Conservation (phyloP, 2,113 vertebrate genomes). For the Perca schrenkii region DNA sequence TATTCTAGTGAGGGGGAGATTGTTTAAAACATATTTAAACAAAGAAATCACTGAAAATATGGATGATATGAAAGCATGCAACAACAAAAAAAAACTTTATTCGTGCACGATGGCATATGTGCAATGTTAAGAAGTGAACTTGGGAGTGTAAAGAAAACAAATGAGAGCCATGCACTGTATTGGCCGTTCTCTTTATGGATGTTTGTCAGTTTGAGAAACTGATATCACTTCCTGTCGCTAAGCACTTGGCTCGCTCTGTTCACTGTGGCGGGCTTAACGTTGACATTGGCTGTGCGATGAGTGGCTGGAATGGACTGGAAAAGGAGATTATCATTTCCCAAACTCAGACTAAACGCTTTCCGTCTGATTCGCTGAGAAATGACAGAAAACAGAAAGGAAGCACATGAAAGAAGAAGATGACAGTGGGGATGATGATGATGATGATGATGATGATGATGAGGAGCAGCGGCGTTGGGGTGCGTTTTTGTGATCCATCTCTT, state of each 20-base stretch:
- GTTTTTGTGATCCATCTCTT: background rate
- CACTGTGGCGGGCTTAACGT: conserved; percentile 45
- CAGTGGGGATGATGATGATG: background rate
- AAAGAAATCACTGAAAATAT: background rate
- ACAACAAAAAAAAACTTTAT: background rate
- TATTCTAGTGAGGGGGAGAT: background rate
- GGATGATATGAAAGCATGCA: background rate
- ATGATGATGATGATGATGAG: background rate
- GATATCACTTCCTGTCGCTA: conserved; percentile 25
- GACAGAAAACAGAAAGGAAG: background rate
- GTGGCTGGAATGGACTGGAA: conserved; percentile 27
- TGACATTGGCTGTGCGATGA: conserved; percentile 49
- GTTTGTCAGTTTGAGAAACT: conserved; percentile 37
- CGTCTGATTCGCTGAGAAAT: background rate
- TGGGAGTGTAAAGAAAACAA: background rate
- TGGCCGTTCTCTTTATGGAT: background rate
- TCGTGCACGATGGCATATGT: background rate
- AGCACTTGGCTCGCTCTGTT: conserved; percentile 32
- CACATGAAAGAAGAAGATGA: background rate
- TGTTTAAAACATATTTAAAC: background rate
- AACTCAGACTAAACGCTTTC: conserved; percentile 56
- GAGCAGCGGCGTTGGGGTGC: background rate
- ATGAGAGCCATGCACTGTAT: background rate
- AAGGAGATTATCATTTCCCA: conserved; percentile 46
- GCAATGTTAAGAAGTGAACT: background rate